Percentiles rank a stretch among this genome's conserved stretches.
Evolutionary conservation across 2,888 invertebrate species (phyloP).

Genomic region (Ephialtes manifestator): DNA sequence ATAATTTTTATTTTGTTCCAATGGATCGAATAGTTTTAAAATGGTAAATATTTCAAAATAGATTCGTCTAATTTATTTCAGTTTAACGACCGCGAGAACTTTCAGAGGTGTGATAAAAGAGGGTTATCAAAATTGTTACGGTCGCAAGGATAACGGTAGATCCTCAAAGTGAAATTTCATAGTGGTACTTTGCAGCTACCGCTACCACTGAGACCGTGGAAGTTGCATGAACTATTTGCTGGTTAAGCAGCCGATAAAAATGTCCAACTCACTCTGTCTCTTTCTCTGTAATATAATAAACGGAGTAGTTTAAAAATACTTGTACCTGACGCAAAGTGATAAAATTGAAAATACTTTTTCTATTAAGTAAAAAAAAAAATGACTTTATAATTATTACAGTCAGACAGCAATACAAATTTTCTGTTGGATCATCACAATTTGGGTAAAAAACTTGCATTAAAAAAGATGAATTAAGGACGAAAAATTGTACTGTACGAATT

Average conservation of each 20-base stretch:
- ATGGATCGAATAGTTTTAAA: too few relatives aligned
- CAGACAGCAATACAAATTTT: neutral
- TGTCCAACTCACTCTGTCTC: constrained; percentile 23
- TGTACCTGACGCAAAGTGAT: neutral
- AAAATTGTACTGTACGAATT: too few relatives aligned
- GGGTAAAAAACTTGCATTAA: too few relatives aligned
- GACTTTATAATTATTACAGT: neutral
- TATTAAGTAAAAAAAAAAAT: neutral
- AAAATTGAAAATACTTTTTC: neutral
- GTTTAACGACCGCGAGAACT: too few relatives aligned
- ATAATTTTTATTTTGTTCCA: too few relatives aligned
- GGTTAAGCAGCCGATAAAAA: constrained; percentile 70
- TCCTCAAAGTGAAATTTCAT: neutral
- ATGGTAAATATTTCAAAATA: too few relatives aligned
- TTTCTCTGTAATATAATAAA: neutral
- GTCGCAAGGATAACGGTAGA: neutral
- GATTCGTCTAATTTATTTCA: too few relatives aligned
- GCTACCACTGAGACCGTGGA: constrained; percentile 50
- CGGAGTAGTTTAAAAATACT: neutral
- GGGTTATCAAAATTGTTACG: neutral
- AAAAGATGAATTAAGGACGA: too few relatives aligned
- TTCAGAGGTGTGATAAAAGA: neutral
- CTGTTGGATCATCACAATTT: too few relatives aligned
- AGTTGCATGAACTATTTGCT: constrained; percentile 51
- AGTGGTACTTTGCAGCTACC: constrained; percentile 27